These are phyloP conservation scores for Malthinus flaveolus DNA, from an alignment of 2,888 invertebrate species.

Conservation along the genomic window DNA sequence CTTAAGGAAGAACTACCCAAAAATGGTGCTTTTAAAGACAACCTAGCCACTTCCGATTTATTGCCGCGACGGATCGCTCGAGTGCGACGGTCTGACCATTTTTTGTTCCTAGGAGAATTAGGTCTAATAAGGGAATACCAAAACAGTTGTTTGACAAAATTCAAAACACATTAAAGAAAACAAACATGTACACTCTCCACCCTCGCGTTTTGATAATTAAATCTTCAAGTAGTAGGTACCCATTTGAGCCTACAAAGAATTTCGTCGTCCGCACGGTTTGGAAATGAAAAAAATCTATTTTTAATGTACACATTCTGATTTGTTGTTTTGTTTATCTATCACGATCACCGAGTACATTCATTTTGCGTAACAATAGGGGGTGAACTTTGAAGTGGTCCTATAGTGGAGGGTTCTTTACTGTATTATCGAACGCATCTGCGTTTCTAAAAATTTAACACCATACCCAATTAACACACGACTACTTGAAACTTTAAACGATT, in stretches of 20 bases:
- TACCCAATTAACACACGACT: conserved; percentile 19
- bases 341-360: conserved; percentile 37
- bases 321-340: conserved; percentile 39
- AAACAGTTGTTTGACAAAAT: background rate
- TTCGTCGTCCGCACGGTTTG: too few species aligned
- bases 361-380: conserved; percentile 34
- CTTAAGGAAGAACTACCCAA: too few species aligned
- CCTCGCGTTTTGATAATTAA: background rate
- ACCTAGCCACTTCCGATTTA: too few species aligned
- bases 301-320: conserved; percentile 30
- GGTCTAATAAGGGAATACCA: too few species aligned
- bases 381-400: conserved; percentile 34
- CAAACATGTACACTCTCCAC: background rate
- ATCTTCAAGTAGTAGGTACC: too few species aligned
- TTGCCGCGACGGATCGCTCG: too few species aligned
- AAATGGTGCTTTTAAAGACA: too few species aligned
- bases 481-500: conserved; percentile 2
- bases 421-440: conserved; percentile 31
- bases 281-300: conserved; percentile 9
- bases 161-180: background rate
- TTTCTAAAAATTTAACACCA: conserved; percentile 24
- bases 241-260: background rate
- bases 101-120: too few species aligned
- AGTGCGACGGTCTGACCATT: too few species aligned
- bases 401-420: conserved; percentile 27